A percentile compares a stretch with the other conserved stretches of the same genome.
Evolutionary conservation across 2,888 invertebrate species (phyloP).

Genomic region (Sesia bembeciformis): DNA sequence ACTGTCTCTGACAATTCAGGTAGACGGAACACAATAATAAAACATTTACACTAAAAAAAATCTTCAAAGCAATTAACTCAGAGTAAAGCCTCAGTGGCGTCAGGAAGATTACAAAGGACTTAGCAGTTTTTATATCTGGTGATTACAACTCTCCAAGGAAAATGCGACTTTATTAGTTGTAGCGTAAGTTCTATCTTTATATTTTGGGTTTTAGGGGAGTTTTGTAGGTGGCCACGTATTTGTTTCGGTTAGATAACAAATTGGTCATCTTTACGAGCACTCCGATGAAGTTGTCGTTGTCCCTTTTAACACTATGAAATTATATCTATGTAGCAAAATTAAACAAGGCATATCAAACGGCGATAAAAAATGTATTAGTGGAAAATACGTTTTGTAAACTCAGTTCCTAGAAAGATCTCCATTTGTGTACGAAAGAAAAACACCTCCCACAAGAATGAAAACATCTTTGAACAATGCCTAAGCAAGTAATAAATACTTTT

Average conservation of each 20-base stretch:
- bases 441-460: too few relatives aligned
- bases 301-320: constrained; percentile 16
- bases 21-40: constrained; percentile 61
- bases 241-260: constrained; percentile 63
- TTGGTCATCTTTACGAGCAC: constrained; percentile 48
- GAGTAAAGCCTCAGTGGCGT: constrained; percentile 62
- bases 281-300: constrained; percentile 40
- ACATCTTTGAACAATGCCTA: too few relatives aligned
- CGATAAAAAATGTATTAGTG: too few relatives aligned
- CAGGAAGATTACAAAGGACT: constrained; percentile 68
- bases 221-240: constrained; percentile 59
- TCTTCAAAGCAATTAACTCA: constrained; percentile 66
- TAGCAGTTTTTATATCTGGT: constrained; percentile 54
- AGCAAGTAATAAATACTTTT: too few relatives aligned
- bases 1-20: constrained; percentile 60
- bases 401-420: too few relatives aligned
- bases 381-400: too few relatives aligned
- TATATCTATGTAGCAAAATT: constrained; percentile 3
- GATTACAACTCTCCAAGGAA: constrained; percentile 1
- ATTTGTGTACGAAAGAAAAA: too few relatives aligned
- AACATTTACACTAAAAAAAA: constrained; percentile 55
- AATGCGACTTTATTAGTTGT: not conserved
- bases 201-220: constrained; percentile 6
- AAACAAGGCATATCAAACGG: too few relatives aligned
- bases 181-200: constrained; percentile 19